Evolutionary conservation across 2,797 vertebrate species (phyloP).

Genomic region (Cynodonichthys magdalenae): DNA sequence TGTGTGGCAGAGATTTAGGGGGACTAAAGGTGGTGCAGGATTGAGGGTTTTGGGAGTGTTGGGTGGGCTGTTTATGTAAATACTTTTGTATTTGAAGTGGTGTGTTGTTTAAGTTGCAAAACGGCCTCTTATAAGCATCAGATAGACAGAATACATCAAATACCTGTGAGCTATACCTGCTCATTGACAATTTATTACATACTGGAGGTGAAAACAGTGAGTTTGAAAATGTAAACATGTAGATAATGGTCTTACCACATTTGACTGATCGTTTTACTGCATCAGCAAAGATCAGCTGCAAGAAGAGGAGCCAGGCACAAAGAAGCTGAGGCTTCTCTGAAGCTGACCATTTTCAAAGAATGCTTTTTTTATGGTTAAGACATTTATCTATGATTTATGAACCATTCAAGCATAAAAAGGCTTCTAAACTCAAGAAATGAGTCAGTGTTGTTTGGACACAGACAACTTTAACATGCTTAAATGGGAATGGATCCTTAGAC

Average conservation of each 20-base stretch:
- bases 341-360: constrained; percentile 86
- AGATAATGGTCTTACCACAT: too few relatives aligned
- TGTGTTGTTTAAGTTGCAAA: constrained; percentile 29
- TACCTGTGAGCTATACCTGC: not conserved
- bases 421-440: too few relatives aligned
- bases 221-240: too few relatives aligned
- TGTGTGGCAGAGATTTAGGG: constrained; percentile 61
- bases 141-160: constrained; percentile 2
- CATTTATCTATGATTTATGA: too few relatives aligned
- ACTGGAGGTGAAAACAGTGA: too few relatives aligned
- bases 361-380: too few relatives aligned
- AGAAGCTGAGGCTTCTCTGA: constrained; percentile 95
- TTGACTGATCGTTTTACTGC: too few relatives aligned
- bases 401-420: too few relatives aligned
- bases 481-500: too few relatives aligned
- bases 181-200: too few relatives aligned
- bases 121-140: constrained; percentile 14
- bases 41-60: constrained; percentile 57
- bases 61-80: constrained; percentile 64
- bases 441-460: too few relatives aligned
- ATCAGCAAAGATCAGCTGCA: constrained; percentile 89
- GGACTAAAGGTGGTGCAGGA: constrained; percentile 51
- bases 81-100: constrained; percentile 51
- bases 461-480: too few relatives aligned
- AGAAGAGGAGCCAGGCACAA: constrained; percentile 98